A percentile compares a stretch with the other conserved stretches of the same genome.
phyloP scores from a whole-genome alignment of 1,140 invertebrate species.

The Acromyrmex heyeri region DNA sequence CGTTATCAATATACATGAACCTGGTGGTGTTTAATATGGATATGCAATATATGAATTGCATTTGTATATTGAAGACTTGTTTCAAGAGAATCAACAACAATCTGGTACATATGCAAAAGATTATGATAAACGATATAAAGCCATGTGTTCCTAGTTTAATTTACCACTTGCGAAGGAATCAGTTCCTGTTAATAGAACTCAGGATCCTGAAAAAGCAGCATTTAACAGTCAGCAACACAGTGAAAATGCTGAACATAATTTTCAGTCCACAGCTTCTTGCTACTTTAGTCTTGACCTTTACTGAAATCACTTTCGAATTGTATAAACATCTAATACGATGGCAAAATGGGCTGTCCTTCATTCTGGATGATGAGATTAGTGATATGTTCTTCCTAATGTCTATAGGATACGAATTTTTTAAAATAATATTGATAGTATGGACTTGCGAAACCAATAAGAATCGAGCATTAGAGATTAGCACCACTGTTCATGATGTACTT shows the following conservation, averaged over 20 bases:
- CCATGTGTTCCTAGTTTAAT: constrained; percentile 71
- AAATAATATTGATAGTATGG: constrained; percentile 77
- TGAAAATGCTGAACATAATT: constrained; percentile 77
- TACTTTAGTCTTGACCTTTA: constrained; percentile 76
- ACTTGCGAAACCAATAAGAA: constrained; percentile 78
- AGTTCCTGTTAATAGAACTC: constrained; percentile 78
- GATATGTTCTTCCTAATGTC: not conserved
- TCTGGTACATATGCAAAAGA: constrained; percentile 65
- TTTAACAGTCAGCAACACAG: constrained; percentile 76
- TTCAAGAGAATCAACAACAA: constrained; percentile 78
- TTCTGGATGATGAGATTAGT: constrained; percentile 17
- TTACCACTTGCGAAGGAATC: constrained; percentile 75
- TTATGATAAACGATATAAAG: constrained; percentile 60
- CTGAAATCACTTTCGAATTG: constrained; percentile 79
- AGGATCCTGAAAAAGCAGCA: constrained; percentile 77
- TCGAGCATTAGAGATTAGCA: constrained; percentile 72
- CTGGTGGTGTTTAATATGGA: constrained; percentile 65
- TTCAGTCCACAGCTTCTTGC: constrained; percentile 77
- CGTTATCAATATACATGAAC: not conserved
- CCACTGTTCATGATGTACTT: constrained; percentile 75
- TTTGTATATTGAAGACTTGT: constrained; percentile 75
- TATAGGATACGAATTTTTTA: constrained; percentile 71
- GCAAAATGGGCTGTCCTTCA: not conserved
- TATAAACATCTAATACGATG: constrained; percentile 78
- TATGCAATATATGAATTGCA: constrained; percentile 79